These are phyloP conservation scores for Chromobotia macracanthus DNA, from an alignment of 2,797 vertebrate species.

Conservation along the genomic window DNA sequence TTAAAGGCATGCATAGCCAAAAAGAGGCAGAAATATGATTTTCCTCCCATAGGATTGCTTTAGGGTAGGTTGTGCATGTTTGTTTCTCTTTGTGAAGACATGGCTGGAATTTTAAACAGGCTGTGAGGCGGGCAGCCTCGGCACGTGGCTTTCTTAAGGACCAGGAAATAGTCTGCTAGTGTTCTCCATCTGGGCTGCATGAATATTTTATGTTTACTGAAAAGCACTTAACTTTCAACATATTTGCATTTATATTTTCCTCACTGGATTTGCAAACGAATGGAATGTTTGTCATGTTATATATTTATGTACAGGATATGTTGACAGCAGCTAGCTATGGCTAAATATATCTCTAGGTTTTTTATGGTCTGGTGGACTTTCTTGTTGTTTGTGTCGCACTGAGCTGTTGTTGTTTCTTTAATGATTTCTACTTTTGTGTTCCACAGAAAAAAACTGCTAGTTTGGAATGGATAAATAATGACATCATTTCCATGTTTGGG, in stretches of 20 bases:
- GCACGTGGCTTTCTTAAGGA: neutral
- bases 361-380: no score
- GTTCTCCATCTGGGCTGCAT: conserved; percentile 13
- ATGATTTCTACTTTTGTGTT: neutral
- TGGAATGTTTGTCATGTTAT: neutral
- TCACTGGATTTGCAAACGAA: neutral
- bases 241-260: conserved; percentile 3
- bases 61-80: conserved; percentile 29
- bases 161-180: conserved; percentile 27
- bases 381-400: no score
- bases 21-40: conserved; percentile 41
- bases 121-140: conserved; percentile 17
- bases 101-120: conserved; percentile 37
- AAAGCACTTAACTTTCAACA: conserved; percentile 24
- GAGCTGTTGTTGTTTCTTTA: no score
- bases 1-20: conserved; percentile 31
- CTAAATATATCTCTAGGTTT: no score
- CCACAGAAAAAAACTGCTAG: neutral
- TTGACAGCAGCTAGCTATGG: no score
- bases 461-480: neutral
- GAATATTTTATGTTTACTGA: conserved; percentile 42
- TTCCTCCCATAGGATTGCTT: conserved; percentile 37
- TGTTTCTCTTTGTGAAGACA: conserved; percentile 38
- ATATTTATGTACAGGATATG: no score
- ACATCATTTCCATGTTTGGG: neutral